Evolutionary conservation across 2,888 invertebrate species (phyloP), one percentile per base, ranked within the genome.

Genomic region (Pemphredon lugubris): DNA sequence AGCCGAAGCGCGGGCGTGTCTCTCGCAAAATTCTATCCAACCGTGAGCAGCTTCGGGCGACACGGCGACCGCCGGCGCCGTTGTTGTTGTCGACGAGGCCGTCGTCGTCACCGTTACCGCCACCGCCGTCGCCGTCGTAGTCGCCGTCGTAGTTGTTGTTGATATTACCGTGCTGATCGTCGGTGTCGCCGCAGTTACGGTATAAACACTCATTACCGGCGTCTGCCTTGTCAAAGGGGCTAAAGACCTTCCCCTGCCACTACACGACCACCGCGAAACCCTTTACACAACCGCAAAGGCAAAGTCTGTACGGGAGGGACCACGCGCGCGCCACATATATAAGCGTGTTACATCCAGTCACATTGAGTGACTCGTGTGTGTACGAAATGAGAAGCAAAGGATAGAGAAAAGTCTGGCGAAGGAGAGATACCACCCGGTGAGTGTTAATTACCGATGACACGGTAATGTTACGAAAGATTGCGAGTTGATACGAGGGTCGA

Each of bases 21-120:
- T 94, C 90, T 96, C 96, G 91, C 96, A 96, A 90, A 96, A 95
- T 89, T 96, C 95, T 87, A 93, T 92, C 96, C 96, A 96, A 88
- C 93, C 93, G 88, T 92, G 89, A 79, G 93, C 93, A 84, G 92
- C 92, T 87, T 93, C 92, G 90, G 92, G 92, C 86, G 90, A 89
- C 91, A 79, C 84, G 72, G 80, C 81, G 64, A 78, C 83, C 58
- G 81, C 71, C 75, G 80, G 64, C 64, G 72, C 69, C 68, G 81
- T 60, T 45, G 73, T 72, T 54, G 77, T 66, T 57, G 81, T 68
- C 61, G 81, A 47, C 67, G 81, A 59, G 47, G 75, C 59, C 51
- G 65, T 47, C 53, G 77, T 54, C 50, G 81, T 54, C 26, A 55
- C 42, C 45, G 69, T 59, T 26, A 58, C 30, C 34, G 74, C 20